Percentiles rank a stretch among this genome's conserved stretches.
phyloP scores from a whole-genome alignment of 2,113 vertebrate genomes.

The Cynopterus brachyotis region DNA sequence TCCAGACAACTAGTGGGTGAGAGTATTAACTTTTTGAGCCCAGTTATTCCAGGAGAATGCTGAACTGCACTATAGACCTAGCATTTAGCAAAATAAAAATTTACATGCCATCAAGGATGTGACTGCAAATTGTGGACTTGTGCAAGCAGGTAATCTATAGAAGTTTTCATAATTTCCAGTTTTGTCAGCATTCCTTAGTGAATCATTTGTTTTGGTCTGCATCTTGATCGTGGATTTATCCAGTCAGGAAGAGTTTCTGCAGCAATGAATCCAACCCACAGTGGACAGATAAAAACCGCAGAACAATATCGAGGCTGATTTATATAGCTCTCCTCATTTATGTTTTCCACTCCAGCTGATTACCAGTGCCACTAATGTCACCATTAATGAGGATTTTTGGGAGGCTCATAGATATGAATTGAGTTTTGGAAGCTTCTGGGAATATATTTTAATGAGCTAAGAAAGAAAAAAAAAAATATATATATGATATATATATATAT shows the following conservation, averaged over 20 bases:
- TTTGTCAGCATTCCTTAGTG: neutral
- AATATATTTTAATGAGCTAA: conserved; percentile 31
- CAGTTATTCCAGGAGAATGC: neutral
- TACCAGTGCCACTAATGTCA: neutral
- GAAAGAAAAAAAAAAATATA: conserved; percentile 28
- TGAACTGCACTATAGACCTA: neutral
- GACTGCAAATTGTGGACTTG: neutral
- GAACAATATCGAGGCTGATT: conserved; percentile 2
- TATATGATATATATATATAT: too few species aligned
- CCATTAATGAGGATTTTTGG: neutral
- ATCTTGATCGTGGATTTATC: conserved; percentile 9
- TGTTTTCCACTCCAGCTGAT: neutral
- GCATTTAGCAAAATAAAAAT: neutral
- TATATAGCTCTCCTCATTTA: neutral
- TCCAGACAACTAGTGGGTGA: neutral
- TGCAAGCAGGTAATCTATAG: neutral
- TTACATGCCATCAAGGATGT: neutral
- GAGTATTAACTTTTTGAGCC: neutral
- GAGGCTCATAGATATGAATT: neutral
- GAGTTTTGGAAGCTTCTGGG: neutral
- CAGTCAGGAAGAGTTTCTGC: neutral
- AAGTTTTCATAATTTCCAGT: neutral
- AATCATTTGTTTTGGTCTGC: neutral
- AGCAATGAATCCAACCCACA: neutral
- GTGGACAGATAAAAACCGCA: neutral